Base-by-base conservation (phyloP, 2,113 vertebrate species). In the Chlorocebus sabaeus region DNA sequence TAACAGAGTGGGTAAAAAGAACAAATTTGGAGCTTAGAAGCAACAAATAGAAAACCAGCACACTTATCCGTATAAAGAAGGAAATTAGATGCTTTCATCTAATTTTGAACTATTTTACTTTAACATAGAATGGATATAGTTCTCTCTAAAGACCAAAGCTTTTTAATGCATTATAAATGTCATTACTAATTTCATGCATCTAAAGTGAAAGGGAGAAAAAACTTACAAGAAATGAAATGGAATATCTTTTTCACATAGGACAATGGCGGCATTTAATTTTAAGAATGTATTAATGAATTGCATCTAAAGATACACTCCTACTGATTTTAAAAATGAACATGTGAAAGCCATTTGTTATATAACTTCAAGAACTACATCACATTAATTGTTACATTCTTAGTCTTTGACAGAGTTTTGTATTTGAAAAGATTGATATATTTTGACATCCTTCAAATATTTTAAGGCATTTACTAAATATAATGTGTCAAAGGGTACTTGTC, bases 401-500 rank as follows among this genome's bases (percentile, higher is more conserved):
- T 70, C 78, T 38, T 91, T 97, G 70, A 79, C 50, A 97, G 50
- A 96, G 92, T 10, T 90, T 93, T 96, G 5, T 43, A 50, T 68
- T 98, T 96, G 79, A 91, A 76, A 45, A 97, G 97, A 97, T 73
- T 97, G 97, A 97, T 89, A 35, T 95, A 95, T 97, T 98, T 98
- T 98, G 97, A 98, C 96, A 96, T 35, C 17, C 23, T 90, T 98
- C 83, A 95, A 84, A 87, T 45, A 95, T 81, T 96, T 95, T 86
- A 92, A 93, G 79, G 50, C 61, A 18, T 96, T 96, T 97, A 52
- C 95, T 94, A 97, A 97, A 96, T 96, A 98, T 97, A 96, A 89
- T 57, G 16, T 96, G 72, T 72, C 82, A 96, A 89, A 95, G 59
- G 11, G 75, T 94, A 89, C 81, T 96, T 94, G 52, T 89, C 52